Evolutionary conservation across 1,140 invertebrate genomes (phyloP), one percentile per base, ranked within the genome.

Genomic region (Samia ricini): DNA sequence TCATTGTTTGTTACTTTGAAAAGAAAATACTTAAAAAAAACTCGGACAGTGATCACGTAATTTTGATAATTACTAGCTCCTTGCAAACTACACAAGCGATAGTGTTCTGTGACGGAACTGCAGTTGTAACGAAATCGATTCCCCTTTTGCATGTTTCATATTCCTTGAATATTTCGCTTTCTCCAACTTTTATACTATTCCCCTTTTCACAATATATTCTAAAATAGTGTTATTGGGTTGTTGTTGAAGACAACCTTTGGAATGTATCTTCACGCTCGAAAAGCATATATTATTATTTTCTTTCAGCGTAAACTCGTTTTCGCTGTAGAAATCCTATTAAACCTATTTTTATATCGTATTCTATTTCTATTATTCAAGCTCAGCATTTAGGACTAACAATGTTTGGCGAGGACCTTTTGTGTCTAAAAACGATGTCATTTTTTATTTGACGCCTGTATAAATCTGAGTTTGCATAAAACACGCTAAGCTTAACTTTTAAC

Each of bases 131-230:
- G 56, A 57, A 61, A 58, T 60, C 64, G 61, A 55, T 64, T 60
- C 63, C 56, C 49, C 19, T 52, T 52, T 52, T 52, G 50, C 50
- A 52, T 52, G 50, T 52, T 52, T 52, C 22, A 52, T 52, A 55
- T 55, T 22, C 52, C 60, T 64, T 57, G 20, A 52, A 64, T 19
- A 54, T 66, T 66, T 52, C 64, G 52, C 57, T 63, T 66, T 63
- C 8, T 51, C n/a, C 6, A 23, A 23, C 24, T 23, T 23, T 24
- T 24, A 15, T 15, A 24, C 7, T 55, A 55, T 55, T 15, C 24
- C 22, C 10, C 10, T 42, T n/a, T 42, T 42, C 33, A 42, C n/a
- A 15, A 15, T 42, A 15, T 15, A 42, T 42, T 42, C 33, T 15
- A 15, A 12, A 42, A 12, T 8, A 42, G 33, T 42, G 33, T 42